Base-by-base conservation (phyloP, 2,113 vertebrate species). In the Prochilodus magdalenae region DNA sequence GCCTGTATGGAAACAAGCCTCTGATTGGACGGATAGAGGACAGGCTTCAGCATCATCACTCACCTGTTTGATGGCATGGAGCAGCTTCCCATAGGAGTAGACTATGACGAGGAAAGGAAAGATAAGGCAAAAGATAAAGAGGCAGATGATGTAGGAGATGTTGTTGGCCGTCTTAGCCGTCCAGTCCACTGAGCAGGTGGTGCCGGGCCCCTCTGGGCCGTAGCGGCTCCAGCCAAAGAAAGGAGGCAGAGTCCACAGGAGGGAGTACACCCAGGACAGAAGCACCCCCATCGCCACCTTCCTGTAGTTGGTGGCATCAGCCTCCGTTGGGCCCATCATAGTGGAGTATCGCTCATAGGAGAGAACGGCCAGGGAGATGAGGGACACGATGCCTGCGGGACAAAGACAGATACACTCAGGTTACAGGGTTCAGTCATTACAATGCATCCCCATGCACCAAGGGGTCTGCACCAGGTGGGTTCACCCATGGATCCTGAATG, bases 191-290 rank as follows among this genome's bases (percentile, higher is more conserved):
- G 95, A 96, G 88, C 95, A 96, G 4, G 90, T 96, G 84, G 94
- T 94, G 26, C 95, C 95, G 1, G 95, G 89, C 18, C 94, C 95
- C 85, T 97, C 94, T 0, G 91, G 95, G 27, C 93, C 92, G 0
- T 95, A 95, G 36, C 90, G 91, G 87, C 94, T 96, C 95, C 95
- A 96, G 71, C 95, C 94, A 3, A 95, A 91, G 14, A 95, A 94
- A 0, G 93, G 94, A 0, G 95, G 95, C 40, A 90, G 5, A 2
- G 93, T 95, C 95, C 95, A 96, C 51, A 92, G 0, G 80, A 96
- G 88, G 36, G 94, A 95, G 85, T 95, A 95, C 0, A 78, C 82
- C 95, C 95, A 96, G 80, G 95, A 95, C 47, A 95, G 77, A 44
- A 85, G 0, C 33, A 96, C 93, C 71, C 92, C 94, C 72, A 91